Evolutionary conservation across 2,113 vertebrate species (phyloP).

Genomic region (Rhadina sibilatrix): DNA sequence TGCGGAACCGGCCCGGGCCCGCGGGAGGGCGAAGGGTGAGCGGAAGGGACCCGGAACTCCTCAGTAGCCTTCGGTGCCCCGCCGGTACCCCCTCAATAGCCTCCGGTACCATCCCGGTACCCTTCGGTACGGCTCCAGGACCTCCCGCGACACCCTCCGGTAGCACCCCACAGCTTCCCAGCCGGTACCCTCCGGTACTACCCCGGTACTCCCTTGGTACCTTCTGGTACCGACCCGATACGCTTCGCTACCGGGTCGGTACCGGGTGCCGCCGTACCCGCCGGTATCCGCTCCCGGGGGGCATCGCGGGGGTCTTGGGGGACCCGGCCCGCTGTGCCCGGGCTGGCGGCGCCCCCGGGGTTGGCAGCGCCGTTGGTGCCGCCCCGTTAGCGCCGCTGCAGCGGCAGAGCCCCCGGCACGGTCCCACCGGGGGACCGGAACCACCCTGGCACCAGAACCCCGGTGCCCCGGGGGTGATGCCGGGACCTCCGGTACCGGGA

Average conservation of each 20-base stretch:
- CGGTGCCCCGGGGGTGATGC: background rate
- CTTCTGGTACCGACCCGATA: background rate
- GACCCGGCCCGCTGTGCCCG: too few species aligned
- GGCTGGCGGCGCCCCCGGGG: background rate
- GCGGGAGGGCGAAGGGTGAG: background rate
- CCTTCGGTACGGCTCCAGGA: too few species aligned
- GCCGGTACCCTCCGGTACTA: background rate
- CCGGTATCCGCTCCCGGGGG: background rate
- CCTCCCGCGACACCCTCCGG: background rate
- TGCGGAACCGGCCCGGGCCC: background rate
- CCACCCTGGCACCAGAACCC: background rate
- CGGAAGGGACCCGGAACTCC: background rate
- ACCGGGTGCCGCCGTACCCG: background rate
- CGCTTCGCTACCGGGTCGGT: background rate
- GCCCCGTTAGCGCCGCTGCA: too few species aligned
- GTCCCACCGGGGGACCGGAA: background rate
- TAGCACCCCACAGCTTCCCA: background rate
- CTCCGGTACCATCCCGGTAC: background rate
- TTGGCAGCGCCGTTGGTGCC: background rate
- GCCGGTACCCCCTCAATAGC: too few species aligned
- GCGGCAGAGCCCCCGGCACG: background rate
- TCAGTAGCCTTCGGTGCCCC: background rate
- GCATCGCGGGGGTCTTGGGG: accelerated
- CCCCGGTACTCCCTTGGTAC: background rate
- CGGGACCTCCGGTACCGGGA: background rate